These are phyloP conservation scores for Argyrosomus japonicus DNA, from an alignment of 2,113 vertebrate species.

Conservation along the genomic window DNA sequence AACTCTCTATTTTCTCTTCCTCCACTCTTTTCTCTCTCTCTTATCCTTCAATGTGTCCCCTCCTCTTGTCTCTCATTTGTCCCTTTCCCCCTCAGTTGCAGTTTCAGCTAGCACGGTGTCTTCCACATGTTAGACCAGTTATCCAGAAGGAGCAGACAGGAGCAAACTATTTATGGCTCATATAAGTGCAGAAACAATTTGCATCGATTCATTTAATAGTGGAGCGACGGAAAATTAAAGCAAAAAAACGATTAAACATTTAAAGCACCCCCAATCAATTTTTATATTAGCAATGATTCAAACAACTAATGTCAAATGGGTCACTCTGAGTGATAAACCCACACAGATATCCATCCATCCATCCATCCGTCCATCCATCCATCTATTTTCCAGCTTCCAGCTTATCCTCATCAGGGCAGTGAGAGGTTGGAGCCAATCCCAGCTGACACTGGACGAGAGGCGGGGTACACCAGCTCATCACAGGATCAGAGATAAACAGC, in stretches of 20 bases:
- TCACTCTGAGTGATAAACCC: too few relatives aligned
- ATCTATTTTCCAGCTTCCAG: too few relatives aligned
- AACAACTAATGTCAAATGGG: neutral
- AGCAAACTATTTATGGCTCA: constrained; percentile 4
- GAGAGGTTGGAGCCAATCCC: too few relatives aligned
- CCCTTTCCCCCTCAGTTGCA: constrained; percentile 4
- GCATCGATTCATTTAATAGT: neutral
- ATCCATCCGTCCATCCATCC: too few relatives aligned
- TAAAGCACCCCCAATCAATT: neutral
- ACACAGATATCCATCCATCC: too few relatives aligned
- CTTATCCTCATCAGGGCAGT: too few relatives aligned
- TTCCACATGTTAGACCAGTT: neutral
- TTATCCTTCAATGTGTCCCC: constrained; percentile 29
- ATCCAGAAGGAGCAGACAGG: neutral
- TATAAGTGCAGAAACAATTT: neutral
- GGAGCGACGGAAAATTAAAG: neutral
- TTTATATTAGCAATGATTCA: neutral
- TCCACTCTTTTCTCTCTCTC: constrained; percentile 22
- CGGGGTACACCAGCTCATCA: too few relatives aligned
- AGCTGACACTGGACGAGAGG: too few relatives aligned
- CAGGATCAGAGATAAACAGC: too few relatives aligned
- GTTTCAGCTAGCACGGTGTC: neutral
- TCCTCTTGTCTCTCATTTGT: constrained; percentile 39
- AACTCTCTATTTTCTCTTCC: constrained; percentile 25
- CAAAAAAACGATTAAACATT: neutral